Conservation (phyloP, 2,888 invertebrate genomes). For the Athrips mouffetella region DNA sequence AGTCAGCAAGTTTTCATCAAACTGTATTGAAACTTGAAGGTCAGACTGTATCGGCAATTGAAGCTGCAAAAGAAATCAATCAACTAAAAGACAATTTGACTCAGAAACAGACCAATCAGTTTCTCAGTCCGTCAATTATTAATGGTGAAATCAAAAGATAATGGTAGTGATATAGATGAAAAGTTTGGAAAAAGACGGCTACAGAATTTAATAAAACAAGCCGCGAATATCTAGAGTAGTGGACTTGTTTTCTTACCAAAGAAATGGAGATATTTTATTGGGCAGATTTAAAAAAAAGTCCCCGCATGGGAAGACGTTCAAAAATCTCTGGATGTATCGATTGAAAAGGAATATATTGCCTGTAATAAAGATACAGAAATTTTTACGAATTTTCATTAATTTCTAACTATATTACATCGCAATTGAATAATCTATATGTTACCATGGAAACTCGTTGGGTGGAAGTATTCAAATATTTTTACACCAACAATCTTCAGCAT, state of each 20-base stretch:
- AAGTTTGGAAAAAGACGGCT: constrained; percentile 28
- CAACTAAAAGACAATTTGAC: constrained; percentile 27
- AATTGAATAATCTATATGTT: too few relatives aligned
- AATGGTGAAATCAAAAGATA: constrained; percentile 32
- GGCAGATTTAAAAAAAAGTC: too few relatives aligned
- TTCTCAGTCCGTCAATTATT: constrained; percentile 31
- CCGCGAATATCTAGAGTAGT: constrained; percentile 34
- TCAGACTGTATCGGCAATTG: constrained; percentile 28
- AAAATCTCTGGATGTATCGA: too few relatives aligned
- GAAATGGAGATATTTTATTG: too few relatives aligned
- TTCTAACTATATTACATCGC: too few relatives aligned
- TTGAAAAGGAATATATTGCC: too few relatives aligned
- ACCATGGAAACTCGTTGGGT: too few relatives aligned
- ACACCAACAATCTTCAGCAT: too few relatives aligned
- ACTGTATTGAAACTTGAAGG: constrained; percentile 30
- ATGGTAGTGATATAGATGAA: constrained; percentile 32
- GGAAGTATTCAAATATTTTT: too few relatives aligned
- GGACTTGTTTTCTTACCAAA: constrained; percentile 29
- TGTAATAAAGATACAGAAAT: too few relatives aligned
- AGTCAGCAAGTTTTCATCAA: constrained; percentile 29
- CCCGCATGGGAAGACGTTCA: too few relatives aligned
- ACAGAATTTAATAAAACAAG: constrained; percentile 35
- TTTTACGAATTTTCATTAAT: too few relatives aligned
- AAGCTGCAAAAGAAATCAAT: constrained; percentile 30
- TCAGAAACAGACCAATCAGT: constrained; percentile 28